Conservation (phyloP, 2,113 vertebrate species). For the Isichthys henryi region DNA sequence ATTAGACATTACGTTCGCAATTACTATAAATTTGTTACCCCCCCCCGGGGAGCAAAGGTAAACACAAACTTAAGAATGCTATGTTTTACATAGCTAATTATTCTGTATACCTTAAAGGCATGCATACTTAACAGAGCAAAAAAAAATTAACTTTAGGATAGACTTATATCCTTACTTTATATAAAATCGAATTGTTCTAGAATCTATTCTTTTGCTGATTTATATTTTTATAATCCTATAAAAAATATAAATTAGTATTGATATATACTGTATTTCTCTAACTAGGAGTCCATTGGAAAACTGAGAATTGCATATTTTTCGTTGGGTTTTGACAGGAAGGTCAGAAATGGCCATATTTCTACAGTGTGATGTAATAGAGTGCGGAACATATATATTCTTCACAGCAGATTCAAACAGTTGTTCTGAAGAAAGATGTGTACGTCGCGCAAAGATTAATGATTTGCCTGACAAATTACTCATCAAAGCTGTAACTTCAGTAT, state of each 20-base stretch:
- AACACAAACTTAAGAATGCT: not conserved
- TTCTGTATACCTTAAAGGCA: not conserved
- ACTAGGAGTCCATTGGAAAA: not conserved
- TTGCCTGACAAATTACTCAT: not conserved
- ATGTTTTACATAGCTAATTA: slow-evolving; percentile 1
- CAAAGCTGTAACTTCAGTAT: not conserved
- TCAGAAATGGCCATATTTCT: not conserved
- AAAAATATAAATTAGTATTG: not conserved
- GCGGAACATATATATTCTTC: not conserved
- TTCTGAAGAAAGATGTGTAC: not conserved
- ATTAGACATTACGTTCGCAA: not conserved
- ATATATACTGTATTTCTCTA: not conserved
- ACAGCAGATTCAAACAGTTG: not conserved
- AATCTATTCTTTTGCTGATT: not conserved
- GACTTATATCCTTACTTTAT: not conserved
- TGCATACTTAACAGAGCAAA: not conserved
- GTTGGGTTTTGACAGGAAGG: not conserved
- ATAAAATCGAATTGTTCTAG: not conserved
- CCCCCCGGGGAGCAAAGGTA: not conserved
- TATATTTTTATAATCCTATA: not conserved
- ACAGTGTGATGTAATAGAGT: not conserved
- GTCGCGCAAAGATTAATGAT: not conserved
- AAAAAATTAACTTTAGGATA: not conserved
- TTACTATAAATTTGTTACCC: not conserved
- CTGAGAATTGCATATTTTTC: not conserved